Evolutionary conservation across 2,888 invertebrate genomes (phyloP).

Genomic region (Caradrina clavipalpis): DNA sequence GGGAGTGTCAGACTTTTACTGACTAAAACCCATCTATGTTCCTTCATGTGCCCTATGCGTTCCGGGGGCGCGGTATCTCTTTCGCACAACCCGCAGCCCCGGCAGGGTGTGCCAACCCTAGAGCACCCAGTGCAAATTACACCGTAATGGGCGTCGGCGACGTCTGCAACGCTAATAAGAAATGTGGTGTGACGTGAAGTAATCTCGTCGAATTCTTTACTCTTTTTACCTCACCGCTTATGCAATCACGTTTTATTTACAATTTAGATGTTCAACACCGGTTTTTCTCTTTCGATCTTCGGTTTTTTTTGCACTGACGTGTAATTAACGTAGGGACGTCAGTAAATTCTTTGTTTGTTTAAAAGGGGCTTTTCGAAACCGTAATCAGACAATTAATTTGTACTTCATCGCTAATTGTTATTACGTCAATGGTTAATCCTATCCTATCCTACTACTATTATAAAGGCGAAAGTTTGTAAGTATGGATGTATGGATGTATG

Average conservation of each 20-base stretch:
- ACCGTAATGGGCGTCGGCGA: conserved; percentile 45
- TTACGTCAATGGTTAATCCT: conserved; percentile 33
- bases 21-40: too few species aligned
- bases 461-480: too few species aligned
- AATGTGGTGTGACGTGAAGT: conserved; percentile 46
- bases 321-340: conserved; percentile 5
- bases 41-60: too few species aligned
- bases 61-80: too few species aligned
- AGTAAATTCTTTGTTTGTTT: background rate
- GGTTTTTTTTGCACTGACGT: conserved; percentile 9
- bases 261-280: conserved; percentile 49
- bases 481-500: too few species aligned
- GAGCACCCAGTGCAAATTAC: conserved; percentile 52
- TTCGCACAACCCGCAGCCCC: too few species aligned
- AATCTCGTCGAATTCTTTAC: conserved; percentile 50
- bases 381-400: conserved; percentile 15
- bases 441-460: too few species aligned
- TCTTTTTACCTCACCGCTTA: conserved; percentile 36
- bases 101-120: conserved; percentile 55
- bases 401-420: conserved; percentile 22
- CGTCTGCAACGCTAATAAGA: conserved; percentile 59
- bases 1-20: too few species aligned
- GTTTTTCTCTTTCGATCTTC: conserved; percentile 17
- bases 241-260: conserved; percentile 48
- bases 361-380: background rate